A percentile compares a stretch with the other conserved stretches of the same genome.
Evolutionary conservation across 2,113 vertebrate species (phyloP).

Genomic region (Balaenoptera acutorostrata): DNA sequence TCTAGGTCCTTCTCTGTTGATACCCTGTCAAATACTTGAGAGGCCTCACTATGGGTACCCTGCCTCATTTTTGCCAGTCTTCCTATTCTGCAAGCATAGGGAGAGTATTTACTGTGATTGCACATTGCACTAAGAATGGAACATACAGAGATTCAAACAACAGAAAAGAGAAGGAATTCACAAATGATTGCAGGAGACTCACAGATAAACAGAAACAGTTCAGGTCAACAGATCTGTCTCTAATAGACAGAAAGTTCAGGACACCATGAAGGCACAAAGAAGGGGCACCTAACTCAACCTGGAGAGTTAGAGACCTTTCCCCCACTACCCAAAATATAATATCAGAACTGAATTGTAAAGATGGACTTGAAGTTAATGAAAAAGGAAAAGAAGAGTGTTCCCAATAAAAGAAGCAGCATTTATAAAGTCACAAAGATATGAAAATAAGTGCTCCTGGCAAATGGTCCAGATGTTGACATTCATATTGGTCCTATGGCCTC

Average conservation of each 20-base stretch:
- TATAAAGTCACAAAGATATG: neutral
- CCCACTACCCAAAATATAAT: neutral
- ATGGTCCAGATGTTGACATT: neutral
- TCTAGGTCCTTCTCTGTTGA: neutral
- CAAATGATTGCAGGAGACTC: neutral
- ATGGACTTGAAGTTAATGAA: neutral
- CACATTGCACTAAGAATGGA: neutral
- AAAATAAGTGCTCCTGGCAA: neutral
- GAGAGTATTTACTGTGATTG: neutral
- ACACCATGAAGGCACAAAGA: neutral
- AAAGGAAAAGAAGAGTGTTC: neutral
- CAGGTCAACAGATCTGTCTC: neutral
- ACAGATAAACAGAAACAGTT: neutral
- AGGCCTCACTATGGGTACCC: neutral
- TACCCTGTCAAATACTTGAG: constrained; percentile 44
- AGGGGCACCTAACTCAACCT: neutral
- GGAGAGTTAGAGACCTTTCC: neutral
- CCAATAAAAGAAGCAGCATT: neutral
- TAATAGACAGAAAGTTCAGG: neutral
- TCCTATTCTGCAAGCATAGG: neutral
- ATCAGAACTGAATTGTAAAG: neutral
- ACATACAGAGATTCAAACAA: neutral
- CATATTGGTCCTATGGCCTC: neutral
- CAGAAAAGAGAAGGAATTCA: neutral
- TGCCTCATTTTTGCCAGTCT: constrained; percentile 1